A percentile compares a stretch with the other conserved stretches of the same genome.
Conservation (phyloP, 2,888 invertebrate species). For the Hypena proboscidalis region DNA sequence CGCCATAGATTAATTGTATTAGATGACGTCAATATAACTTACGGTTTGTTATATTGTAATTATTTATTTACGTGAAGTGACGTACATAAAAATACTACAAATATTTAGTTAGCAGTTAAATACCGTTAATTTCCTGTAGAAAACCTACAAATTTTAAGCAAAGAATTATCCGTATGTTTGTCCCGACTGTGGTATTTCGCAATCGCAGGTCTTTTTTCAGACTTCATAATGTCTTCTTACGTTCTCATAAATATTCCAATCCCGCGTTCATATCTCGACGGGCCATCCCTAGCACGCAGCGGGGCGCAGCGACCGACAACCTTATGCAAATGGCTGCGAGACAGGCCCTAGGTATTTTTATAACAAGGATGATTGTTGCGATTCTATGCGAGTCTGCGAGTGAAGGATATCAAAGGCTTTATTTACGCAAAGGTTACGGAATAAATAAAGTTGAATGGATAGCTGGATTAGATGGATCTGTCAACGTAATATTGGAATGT, state of each 20-base stretch:
- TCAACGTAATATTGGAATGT: background rate
- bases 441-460: constrained; percentile 10
- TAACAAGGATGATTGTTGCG: constrained; percentile 48
- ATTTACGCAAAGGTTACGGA: constrained; percentile 39
- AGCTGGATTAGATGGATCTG: constrained; percentile 3
- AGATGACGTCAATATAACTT: too few species aligned
- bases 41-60: too few species aligned
- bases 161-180: too few species aligned
- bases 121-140: too few species aligned
- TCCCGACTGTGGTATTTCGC: too few species aligned
- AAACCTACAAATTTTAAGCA: too few species aligned
- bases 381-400: constrained; percentile 45
- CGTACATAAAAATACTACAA: too few species aligned
- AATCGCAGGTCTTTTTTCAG: too few species aligned
- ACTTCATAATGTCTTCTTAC: too few species aligned
- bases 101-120: too few species aligned
- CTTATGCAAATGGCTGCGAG: constrained; percentile 52
- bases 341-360: constrained; percentile 44
- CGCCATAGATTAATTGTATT: too few species aligned
- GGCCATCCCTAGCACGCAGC: constrained; percentile 35
- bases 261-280: constrained; percentile 14
- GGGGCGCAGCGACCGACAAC: constrained; percentile 39
- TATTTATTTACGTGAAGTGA: too few species aligned
- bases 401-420: constrained; percentile 35
- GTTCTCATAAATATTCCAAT: constrained; percentile 17